Base-by-base conservation (phyloP, 2,797 vertebrate species). In the Melanotaenia trifasciata region DNA sequence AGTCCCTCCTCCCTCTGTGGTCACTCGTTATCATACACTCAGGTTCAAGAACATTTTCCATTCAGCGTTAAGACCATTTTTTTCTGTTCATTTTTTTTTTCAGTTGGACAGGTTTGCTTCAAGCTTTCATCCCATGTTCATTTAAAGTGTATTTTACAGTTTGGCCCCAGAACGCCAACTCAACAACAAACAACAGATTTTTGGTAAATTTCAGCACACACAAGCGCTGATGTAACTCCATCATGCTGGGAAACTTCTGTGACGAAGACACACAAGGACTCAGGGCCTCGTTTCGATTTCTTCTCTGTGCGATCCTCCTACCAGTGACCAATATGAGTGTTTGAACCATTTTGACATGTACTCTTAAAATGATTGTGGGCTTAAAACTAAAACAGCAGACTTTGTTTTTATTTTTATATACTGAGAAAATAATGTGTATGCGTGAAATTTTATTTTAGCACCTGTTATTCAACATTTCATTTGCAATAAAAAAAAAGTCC, bases 11-110 rank as follows among this genome's bases (percentile, higher is more conserved):
- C 82, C 87, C 72, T 72, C 67, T 59, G 38, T 70, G 69, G 68
- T 77, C 62, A 24, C 64, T 87, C 77, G 81, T 89, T 89, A 90
- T 90, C 84, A 38, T 62, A 82, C 14, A 0, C 50, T 78, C 84
- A 81, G 84, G 87, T 90, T 93, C 86, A 92, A 92, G 90, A 93
- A 84, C 85, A 71, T 85, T 90, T 81, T 86, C 63, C 65, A 45
- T 70, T 84, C 32, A 16, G 28, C 45, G 50, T 72, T 69, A 66
- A 76, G 58, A 51, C 38, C 56, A 53, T 14, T 14, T 69, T 35
- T 8, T 60, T 35, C 38, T n/a, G 7, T 69, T 54, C 24, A 58
- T 6, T 35, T 63, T 68, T 63, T 68, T 70, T 64, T 51, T 12
- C 10, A 60, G 36, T 14, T 60, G 22, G 24, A 61, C 59, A 66